phyloP scores from a whole-genome alignment of 2,113 vertebrate genomes.

The Neogale vison region DNA sequence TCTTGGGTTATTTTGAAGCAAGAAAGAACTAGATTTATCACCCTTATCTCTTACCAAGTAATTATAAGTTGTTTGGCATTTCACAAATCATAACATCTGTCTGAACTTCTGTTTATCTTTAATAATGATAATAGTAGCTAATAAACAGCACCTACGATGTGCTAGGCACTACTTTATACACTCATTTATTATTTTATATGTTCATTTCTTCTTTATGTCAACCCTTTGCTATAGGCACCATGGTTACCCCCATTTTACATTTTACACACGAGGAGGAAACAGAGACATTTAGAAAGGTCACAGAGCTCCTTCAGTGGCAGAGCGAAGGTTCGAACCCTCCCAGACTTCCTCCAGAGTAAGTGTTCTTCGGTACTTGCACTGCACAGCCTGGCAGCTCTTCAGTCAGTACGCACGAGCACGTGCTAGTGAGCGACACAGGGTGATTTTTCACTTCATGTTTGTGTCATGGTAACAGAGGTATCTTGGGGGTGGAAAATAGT shows the following conservation, averaged over 20 bases:
- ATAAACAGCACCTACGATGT: background rate
- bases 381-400: background rate
- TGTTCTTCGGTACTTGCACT: background rate
- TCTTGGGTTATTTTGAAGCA: background rate
- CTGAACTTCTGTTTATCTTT: too few relatives aligned
- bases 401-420: background rate
- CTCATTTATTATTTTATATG: background rate
- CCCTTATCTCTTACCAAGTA: too few relatives aligned
- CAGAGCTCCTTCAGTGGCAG: background rate
- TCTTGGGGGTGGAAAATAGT: background rate
- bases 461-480: slow-evolving; percentile 46
- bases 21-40: slow-evolving; percentile 33
- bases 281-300: background rate
- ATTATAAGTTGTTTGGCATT: too few relatives aligned
- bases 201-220: background rate
- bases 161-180: background rate
- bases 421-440: background rate
- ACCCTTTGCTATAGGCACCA: background rate
- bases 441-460: background rate
- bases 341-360: background rate
- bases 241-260: background rate
- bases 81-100: too few relatives aligned
- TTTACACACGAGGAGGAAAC: background rate
- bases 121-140: background rate
- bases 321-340: background rate